Percentiles rank a stretch among this genome's conserved stretches.
These are phyloP conservation scores for Paracanthobrama guichenoti DNA, from an alignment of 2,113 vertebrate species.

Conservation along the genomic window DNA sequence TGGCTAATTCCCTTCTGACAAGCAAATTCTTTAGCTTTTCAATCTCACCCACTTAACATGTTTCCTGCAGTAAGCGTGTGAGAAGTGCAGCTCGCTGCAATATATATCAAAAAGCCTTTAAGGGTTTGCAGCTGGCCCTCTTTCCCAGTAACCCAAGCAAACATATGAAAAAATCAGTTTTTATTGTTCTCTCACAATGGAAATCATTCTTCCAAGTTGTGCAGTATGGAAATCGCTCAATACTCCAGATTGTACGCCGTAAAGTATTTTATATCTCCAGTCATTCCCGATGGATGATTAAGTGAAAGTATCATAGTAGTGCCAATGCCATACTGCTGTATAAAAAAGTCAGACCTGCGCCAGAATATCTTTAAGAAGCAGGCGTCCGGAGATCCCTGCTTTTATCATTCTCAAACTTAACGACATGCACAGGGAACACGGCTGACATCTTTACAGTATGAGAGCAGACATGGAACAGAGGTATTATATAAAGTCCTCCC, in stretches of 20 bases:
- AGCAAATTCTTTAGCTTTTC: constrained; percentile 68
- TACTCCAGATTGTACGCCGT: background rate
- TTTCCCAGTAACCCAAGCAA: constrained; percentile 30
- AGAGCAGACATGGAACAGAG: constrained; percentile 36
- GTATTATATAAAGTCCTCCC: constrained; percentile 4
- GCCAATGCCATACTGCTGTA: constrained; percentile 18
- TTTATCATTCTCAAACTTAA: constrained; percentile 41
- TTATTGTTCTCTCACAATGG: constrained; percentile 45
- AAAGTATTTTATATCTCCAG: constrained; percentile 21
- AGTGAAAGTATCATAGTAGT: constrained; percentile 7
- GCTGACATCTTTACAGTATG: constrained; percentile 52
- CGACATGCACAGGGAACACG: constrained; percentile 33
- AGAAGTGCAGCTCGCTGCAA: constrained; percentile 51
- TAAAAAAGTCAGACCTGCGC: constrained; percentile 5
- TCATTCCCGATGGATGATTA: constrained; percentile 23
- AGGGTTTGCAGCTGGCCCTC: constrained; percentile 37
- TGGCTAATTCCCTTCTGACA: constrained; percentile 62
- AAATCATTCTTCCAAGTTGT: constrained; percentile 15
- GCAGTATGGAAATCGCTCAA: constrained; percentile 28
- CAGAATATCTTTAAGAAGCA: constrained; percentile 30
- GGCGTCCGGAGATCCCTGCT: constrained; percentile 13
- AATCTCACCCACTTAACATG: constrained; percentile 69
- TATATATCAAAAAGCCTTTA: constrained; percentile 59
- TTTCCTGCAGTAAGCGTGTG: constrained; percentile 64
- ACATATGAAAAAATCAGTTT: background rate